Evolutionary conservation across 2,113 vertebrate genomes (phyloP).

Genomic region (Carassius auratus): DNA sequence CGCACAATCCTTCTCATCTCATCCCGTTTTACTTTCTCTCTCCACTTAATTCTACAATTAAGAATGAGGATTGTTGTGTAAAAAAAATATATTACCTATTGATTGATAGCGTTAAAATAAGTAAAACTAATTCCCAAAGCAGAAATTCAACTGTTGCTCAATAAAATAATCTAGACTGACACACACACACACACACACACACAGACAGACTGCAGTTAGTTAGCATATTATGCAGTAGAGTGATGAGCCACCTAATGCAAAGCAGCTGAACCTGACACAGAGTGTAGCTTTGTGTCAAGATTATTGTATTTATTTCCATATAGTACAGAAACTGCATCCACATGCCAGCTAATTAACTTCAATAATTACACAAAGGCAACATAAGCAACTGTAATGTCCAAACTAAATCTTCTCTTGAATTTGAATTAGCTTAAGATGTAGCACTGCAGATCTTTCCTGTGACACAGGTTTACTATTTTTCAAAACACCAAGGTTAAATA

Average conservation of each 20-base stretch:
- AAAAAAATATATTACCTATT: constrained; percentile 51
- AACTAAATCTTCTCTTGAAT: background rate
- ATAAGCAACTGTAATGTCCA: background rate
- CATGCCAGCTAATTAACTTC: constrained; percentile 33
- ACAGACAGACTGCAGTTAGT: constrained; percentile 17
- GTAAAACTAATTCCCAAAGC: constrained; percentile 3
- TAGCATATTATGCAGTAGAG: constrained; percentile 29
- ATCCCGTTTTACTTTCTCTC: background rate
- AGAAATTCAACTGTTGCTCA: background rate
- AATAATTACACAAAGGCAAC: constrained; percentile 9
- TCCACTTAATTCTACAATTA: constrained; percentile 7
- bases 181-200: constrained; percentile 6
- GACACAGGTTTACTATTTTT: background rate
- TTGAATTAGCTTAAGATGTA: background rate
- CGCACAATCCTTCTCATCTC: background rate
- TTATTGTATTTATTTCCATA: background rate
- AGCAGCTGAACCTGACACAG: constrained; percentile 1
- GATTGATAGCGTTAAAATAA: constrained; percentile 46
- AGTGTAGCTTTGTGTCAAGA: constrained; percentile 23
- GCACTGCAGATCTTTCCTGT: too few relatives aligned
- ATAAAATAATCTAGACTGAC: constrained; percentile 39
- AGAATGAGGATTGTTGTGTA: constrained; percentile 21
- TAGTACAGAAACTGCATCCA: background rate
- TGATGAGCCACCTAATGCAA: constrained; percentile 22
- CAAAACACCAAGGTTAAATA: too few relatives aligned